These are phyloP conservation scores for Vombatus ursinus DNA, from an alignment of 2,113 vertebrate species.

Conservation along the genomic window DNA sequence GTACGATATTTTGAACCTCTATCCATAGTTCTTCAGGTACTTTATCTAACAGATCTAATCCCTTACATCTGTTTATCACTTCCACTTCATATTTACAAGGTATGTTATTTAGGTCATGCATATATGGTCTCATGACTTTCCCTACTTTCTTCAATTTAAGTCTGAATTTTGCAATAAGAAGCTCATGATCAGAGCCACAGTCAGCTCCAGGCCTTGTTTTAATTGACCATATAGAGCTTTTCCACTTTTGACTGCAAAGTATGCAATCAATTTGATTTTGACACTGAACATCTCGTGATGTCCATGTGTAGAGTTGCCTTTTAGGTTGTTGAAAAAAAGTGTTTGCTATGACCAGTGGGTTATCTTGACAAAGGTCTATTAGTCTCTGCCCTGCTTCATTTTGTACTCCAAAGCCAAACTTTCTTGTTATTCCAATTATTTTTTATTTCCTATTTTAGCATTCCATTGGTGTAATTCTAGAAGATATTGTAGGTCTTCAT, in stretches of 20 bases:
- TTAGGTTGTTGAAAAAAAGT: background rate
- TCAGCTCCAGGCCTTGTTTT: background rate
- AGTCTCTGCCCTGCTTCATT: background rate
- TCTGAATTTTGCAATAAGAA: background rate
- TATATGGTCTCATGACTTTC: background rate
- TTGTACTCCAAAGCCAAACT: background rate
- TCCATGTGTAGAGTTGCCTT: background rate
- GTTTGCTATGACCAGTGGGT: background rate
- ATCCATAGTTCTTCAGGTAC: background rate
- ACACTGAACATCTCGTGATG: too few species aligned
- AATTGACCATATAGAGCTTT: background rate
- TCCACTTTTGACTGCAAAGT: background rate
- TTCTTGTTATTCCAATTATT: background rate
- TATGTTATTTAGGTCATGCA: background rate
- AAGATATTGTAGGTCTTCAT: too few species aligned
- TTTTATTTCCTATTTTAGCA: too few species aligned
- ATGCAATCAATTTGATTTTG: too few species aligned
- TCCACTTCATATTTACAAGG: background rate
- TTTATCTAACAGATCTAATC: too few species aligned
- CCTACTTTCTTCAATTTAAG: background rate
- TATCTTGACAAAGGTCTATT: too few species aligned
- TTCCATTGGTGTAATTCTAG: too few species aligned
- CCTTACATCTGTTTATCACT: too few species aligned
- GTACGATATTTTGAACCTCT: background rate
- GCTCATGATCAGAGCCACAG: background rate